Evolutionary conservation across 2,113 vertebrate genomes (phyloP), one percentile per base, ranked within the genome.

Genomic region (Anarrhichthys ocellatus): DNA sequence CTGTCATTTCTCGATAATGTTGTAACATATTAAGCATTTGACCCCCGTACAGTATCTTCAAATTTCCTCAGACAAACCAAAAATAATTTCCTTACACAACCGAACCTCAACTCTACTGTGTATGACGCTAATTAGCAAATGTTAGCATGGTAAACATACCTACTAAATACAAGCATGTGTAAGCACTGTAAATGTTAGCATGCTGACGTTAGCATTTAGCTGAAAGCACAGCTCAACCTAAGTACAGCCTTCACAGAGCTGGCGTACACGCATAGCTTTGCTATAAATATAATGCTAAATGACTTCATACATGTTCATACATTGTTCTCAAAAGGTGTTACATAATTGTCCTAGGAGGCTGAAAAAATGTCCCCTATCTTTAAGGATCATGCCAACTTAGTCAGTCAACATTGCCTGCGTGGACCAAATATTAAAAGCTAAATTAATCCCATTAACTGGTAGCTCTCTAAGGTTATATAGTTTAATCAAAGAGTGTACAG

Each of bases 401-500:
- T 20, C 48, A 44, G 36, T 54, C 52, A 89, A 83, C 75, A 74
- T 67, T 63, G 78, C n/a, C 62, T 83, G 84, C 81, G 73, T 88
- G 81, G 88, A 88, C 84, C 59, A 46, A 42, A 81, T 87, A 63
- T 69, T 64, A 83, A 87, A 82, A 73, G 79, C 72, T 65, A 76
- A 82, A 78, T 81, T 58, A 74, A 83, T 89, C 76, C 58, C 61
- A 32, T 61, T 27, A 61, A 81, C 76, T 65, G 76, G 78, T 78
- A 79, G 73, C 74, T 64, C 70, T 80, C 24, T 65, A 42, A 27
- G 83, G 80, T 76, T 82, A 69, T 82, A 69, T 22, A 84, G 87
- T 90, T 88, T 71, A 90, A 89, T 87, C 88, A 88, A 24, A 89
- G 52, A 58, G 69, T 78, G 79, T 66, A 81, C 79, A 86, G 62